phyloP scores from a whole-genome alignment of 2,888 invertebrate species.

The Neuroscelio doddi region DNA sequence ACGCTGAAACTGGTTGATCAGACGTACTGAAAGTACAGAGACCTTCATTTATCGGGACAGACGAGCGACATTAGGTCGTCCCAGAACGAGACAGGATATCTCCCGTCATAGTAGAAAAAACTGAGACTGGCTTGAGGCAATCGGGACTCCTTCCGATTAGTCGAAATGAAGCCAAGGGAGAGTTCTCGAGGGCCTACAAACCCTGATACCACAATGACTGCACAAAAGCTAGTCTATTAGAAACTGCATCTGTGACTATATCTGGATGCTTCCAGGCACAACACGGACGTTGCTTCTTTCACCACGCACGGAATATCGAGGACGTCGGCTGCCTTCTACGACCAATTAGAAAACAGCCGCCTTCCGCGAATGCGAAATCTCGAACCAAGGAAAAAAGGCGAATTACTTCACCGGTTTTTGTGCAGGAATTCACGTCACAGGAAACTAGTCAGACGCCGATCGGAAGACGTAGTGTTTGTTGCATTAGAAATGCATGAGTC shows the following conservation, averaged over 20 bases:
- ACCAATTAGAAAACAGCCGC: slow-evolving; percentile 6
- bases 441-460: too few relatives aligned
- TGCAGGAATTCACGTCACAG: neutral
- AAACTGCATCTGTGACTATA: neutral
- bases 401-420: neutral
- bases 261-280: neutral
- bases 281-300: slow-evolving; percentile 1
- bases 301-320: slow-evolving; percentile 3
- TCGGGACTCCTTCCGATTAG: slow-evolving; percentile 1
- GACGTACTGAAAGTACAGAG: too few relatives aligned
- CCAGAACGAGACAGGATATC: neutral
- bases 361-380: too few relatives aligned
- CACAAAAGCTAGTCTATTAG: neutral
- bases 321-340: slow-evolving; percentile 4
- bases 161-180: neutral
- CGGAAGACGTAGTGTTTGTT: too few relatives aligned
- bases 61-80: too few relatives aligned
- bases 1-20: too few relatives aligned
- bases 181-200: slow-evolving; percentile 14
- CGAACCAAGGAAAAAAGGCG: neutral
- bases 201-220: slow-evolving; percentile 12
- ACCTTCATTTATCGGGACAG: too few relatives aligned
- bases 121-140: neutral
- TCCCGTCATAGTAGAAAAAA: neutral
- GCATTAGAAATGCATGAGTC: too few relatives aligned